phyloP scores from a whole-genome alignment of 2,113 vertebrate species.

The Protobothrops flavoviridis region DNA sequence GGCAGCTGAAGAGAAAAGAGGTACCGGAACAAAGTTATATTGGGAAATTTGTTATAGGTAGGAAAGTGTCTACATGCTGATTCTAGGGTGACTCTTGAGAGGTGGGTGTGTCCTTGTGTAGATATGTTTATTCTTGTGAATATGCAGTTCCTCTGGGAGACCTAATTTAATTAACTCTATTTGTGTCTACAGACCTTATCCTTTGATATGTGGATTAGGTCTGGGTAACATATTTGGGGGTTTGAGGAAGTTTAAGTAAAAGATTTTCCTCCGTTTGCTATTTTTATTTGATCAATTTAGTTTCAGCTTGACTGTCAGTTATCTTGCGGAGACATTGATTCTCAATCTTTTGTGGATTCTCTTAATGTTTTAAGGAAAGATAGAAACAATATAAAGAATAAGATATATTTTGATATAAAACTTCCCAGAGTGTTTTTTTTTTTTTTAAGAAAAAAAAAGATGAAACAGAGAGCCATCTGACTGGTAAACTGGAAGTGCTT shows the following conservation, averaged over 20 bases:
- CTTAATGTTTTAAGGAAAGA: neutral
- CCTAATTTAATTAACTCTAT: neutral
- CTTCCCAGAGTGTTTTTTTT: neutral
- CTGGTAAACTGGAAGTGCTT: slow-evolving; percentile 6
- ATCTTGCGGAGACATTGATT: neutral
- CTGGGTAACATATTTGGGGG: neutral
- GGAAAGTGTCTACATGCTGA: neutral
- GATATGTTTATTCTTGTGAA: neutral
- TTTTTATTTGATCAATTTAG: neutral
- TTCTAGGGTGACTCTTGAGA: neutral
- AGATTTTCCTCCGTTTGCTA: neutral
- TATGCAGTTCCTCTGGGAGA: neutral
- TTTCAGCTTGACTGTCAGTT: neutral
- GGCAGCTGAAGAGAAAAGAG: neutral
- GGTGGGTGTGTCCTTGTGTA: neutral
- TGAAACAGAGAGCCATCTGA: neutral
- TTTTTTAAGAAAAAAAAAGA: neutral
- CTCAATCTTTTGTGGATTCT: neutral
- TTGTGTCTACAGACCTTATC: neutral
- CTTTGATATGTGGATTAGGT: neutral
- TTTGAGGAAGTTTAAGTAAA: neutral
- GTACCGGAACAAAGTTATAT: neutral
- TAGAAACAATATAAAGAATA: too few relatives aligned
- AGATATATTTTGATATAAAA: neutral
- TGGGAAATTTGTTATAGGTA: neutral